Evolutionary conservation across 1,140 invertebrate species (phyloP), one percentile per base, ranked within the genome.

Genomic region (Pomacea maculata): DNA sequence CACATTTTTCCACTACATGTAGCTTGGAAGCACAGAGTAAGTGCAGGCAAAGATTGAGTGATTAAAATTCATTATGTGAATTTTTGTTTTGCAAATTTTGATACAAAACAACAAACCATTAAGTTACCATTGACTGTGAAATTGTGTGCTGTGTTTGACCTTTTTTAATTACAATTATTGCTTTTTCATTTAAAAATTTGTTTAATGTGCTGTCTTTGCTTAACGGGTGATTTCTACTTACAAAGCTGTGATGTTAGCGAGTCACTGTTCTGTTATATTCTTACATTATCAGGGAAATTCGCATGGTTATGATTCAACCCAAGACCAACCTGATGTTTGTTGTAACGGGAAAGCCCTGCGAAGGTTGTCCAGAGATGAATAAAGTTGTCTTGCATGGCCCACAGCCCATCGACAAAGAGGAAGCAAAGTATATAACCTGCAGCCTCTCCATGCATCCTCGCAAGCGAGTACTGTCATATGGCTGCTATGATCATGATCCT

Each of bases 281-380:
- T 25, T 9, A 55, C n/a, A 61, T 79, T 82, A 29, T 61, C 73
- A 87, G 86, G 72, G 71, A 83, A 15, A 80, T 84, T 54, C 74
- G 67, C 12, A 85, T 80, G 14, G 75, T 81, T 17, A 61, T 11
- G 21, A 73, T 75, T 21, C 63, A 86, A 45, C 25, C 17, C 1
- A 45, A 82, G 1, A 85, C 81, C 6, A 88, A 87, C 73, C 81
- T 87, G 45, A 68, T 88, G 52, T 77, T 88, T 21, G 67, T 88
- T 19, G 79, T 88, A 17, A 63, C 80, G 4, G 83, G 82, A n/a
- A 80, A 77, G 29, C 67, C 61, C 4, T 87, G 86, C 82, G 75
- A 82, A 2, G 73, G 74, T 6, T 85, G 84, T 81, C 54, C 55
- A 17, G 75, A 54, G 1, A 14, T 75, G 5, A 68, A 81, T 55